Base-by-base conservation (phyloP, 2,113 vertebrate genomes). In the Galbula dea region DNA sequence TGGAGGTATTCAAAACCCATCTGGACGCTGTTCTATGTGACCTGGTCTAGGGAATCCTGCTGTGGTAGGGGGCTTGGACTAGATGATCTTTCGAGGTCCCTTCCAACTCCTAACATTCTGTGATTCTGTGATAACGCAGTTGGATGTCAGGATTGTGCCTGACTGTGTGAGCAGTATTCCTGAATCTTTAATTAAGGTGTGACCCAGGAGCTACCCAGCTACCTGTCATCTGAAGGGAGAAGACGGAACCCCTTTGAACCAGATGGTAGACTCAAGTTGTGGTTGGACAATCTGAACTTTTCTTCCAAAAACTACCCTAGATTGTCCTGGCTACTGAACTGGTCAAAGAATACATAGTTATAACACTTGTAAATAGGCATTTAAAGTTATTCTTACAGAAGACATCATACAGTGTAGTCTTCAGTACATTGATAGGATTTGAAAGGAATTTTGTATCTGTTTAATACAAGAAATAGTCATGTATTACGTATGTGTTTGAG, bases 71-170 rank as follows among this genome's bases (percentile, higher is more conserved):
- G n/a, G n/a, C n/a, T n/a, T n/a, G n/a, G n/a, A n/a, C n/a, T n/a
- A n/a, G n/a, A n/a, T n/a, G n/a, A n/a, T n/a, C n/a, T n/a, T n/a
- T n/a, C n/a, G n/a, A n/a, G n/a, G n/a, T n/a, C n/a, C n/a, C n/a
- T n/a, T n/a, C n/a, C n/a, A n/a, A n/a, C n/a, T n/a, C n/a, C n/a
- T n/a, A n/a, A n/a, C n/a, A n/a, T n/a, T n/a, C n/a, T n/a, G n/a
- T n/a, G n/a, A n/a, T n/a, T n/a, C n/a, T n/a, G n/a, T n/a, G n/a
- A 49, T 1, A 54, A 9, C 1, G 1, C 9, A 41, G 4, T 7
- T 80, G 26, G 21, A 32, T 76, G 34, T 22, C 11, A 61, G 39
- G 37, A 17, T 45, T 2, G 0, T 32, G 20, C 7, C 17, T 32
- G 1, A 67, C 6, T 52, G 13, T 45, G 48, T 57, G 34, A 8